Base-by-base conservation (phyloP, 2,113 vertebrate genomes). In the Progne subis region DNA sequence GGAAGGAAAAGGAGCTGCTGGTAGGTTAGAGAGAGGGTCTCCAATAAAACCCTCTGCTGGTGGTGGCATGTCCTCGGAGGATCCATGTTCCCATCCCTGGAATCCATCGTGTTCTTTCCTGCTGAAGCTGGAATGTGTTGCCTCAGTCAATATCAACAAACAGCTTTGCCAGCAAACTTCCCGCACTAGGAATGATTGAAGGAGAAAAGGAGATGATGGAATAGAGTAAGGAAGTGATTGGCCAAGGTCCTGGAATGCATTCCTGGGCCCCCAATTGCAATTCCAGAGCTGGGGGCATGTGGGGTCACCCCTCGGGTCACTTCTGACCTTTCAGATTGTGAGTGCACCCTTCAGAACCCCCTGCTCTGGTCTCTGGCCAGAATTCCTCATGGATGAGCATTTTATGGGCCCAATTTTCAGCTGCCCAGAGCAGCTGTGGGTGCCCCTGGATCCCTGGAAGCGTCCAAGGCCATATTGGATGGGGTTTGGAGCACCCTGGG, bases 221-320 rank as follows among this genome's bases (percentile, higher is more conserved):
- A 9, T 1, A 3, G n/a, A 28, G 67, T 2, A 23, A 24, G 31
- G 3, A 21, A 29, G 49, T 4, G n/a, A 28, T 29, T 9, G 34
- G 6, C 49, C 23, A 0, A 8, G 8, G 32, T 3, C 49, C 41
- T 67, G 83, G 56, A 19, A 16, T 3, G 16, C 6, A 1, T 25
- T 53, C n/a, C 44, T 14, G 25, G 11, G 14, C 11, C 41, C 39
- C 7, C 25, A 9, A 0, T 1, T 44, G 37, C 41, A 25, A 3
- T 26, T 65, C 11, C 11, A 2, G 24, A 3, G 29, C 0, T 37
- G 31, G 29, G 56, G 14, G 5, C 12, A 1, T 4, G 7, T 12
- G 18, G 3, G 52, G 14, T 31, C 55, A 28, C 20, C 29, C 44
- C 16, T 12, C 9, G 50, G 53, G 19, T 31, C 19, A 7, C 5